phyloP scores from a whole-genome alignment of 2,113 vertebrate genomes.

The Tor tambroides region DNA sequence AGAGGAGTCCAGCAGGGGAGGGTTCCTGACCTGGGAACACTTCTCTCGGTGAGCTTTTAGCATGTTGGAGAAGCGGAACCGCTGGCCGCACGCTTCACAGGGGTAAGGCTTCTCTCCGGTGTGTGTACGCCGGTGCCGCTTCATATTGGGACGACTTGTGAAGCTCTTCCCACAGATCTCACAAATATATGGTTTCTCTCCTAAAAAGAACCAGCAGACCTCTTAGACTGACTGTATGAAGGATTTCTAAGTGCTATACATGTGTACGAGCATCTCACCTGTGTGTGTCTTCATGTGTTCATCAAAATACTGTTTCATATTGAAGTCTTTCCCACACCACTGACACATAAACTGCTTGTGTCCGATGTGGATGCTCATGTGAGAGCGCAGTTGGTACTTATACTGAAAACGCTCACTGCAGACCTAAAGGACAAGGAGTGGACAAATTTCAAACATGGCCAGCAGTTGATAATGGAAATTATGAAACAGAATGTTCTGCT shows the following conservation, averaged over 20 bases:
- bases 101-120: slow-evolving; percentile 89
- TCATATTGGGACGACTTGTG: slow-evolving; percentile 91
- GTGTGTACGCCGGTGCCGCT: slow-evolving; percentile 87
- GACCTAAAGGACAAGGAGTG: slow-evolving; percentile 67
- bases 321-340: slow-evolving; percentile 86
- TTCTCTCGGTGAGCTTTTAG: slow-evolving; percentile 89
- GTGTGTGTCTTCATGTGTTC: slow-evolving; percentile 85
- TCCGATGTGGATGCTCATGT: slow-evolving; percentile 85
- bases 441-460: not conserved
- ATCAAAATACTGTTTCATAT: slow-evolving; percentile 85
- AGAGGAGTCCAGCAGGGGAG: slow-evolving; percentile 63
- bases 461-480: not conserved
- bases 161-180: slow-evolving; percentile 91
- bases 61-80: slow-evolving; percentile 93
- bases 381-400: slow-evolving; percentile 83
- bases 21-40: slow-evolving; percentile 82
- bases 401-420: slow-evolving; percentile 88
- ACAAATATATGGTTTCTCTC: slow-evolving; percentile 89
- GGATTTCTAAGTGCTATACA: not conserved
- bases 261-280: slow-evolving; percentile 60
- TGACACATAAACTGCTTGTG: slow-evolving; percentile 88
- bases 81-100: slow-evolving; percentile 84
- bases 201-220: slow-evolving; percentile 59
- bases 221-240: not conserved
- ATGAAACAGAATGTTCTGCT: not conserved